These are phyloP conservation scores for Dendronephthya gigantea DNA, from an alignment of 64 coral and sea anemone genomes.

Conservation along the genomic window DNA sequence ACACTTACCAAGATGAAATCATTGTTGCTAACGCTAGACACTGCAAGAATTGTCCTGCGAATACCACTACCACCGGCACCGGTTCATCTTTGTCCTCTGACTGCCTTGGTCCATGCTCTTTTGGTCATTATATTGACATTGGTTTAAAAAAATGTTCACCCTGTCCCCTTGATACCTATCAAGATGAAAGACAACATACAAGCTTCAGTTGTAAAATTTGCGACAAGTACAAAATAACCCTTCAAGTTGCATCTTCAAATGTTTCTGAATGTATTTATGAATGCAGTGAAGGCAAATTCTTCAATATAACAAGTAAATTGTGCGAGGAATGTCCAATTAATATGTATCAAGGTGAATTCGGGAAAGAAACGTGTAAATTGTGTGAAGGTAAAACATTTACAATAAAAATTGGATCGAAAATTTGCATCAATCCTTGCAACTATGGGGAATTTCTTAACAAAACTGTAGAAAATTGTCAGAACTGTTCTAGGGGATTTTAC, in stretches of 20 bases:
- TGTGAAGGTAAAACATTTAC: conserved; percentile 10
- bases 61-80: conserved; percentile 21
- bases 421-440: conserved; percentile 22
- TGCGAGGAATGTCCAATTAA: conserved; percentile 22
- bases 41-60: conserved; percentile 15
- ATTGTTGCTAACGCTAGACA: conserved; percentile 3
- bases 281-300: conserved; percentile 31
- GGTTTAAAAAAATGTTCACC: neutral
- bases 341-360: conserved; percentile 33
- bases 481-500: conserved; percentile 20
- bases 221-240: conserved; percentile 5
- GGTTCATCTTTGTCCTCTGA: conserved; percentile 12
- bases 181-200: conserved; percentile 23
- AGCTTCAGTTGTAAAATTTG: conserved; percentile 19
- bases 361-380: conserved; percentile 15
- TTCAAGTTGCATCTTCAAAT: neutral
- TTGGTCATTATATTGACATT: conserved; percentile 12
- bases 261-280: neutral
- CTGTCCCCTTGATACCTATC: conserved; percentile 24
- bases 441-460: conserved; percentile 25
- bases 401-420: conserved; percentile 17
- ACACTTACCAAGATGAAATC: conserved; percentile 38
- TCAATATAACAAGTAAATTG: neutral
- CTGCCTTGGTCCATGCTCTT: conserved; percentile 13
- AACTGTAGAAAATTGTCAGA: neutral